These are phyloP conservation scores for Pitangus sulphuratus DNA, from an alignment of 2,797 vertebrate species.

Conservation along the genomic window DNA sequence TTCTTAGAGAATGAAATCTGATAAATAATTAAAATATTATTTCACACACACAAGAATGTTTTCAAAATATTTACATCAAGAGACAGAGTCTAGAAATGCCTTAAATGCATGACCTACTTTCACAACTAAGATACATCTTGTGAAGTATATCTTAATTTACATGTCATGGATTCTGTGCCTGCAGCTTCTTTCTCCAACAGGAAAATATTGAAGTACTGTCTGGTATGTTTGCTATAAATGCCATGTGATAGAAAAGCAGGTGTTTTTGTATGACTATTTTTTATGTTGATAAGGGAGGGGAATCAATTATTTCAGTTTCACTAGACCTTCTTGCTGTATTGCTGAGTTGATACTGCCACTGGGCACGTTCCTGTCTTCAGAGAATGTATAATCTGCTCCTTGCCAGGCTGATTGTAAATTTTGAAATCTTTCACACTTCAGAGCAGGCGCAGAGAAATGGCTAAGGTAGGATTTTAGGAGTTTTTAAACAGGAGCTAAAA, in stretches of 20 bases:
- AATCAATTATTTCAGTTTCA: neutral
- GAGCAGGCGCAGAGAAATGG: neutral
- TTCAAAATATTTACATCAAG: slow-evolving; percentile 32
- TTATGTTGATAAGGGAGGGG: neutral
- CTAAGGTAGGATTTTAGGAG: neutral
- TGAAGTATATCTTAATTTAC: slow-evolving; percentile 41
- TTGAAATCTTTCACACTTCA: neutral
- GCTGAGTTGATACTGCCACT: neutral
- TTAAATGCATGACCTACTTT: slow-evolving; percentile 48
- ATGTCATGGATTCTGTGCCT: neutral
- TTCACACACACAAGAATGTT: neutral
- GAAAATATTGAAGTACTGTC: neutral
- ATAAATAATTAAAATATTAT: slow-evolving; percentile 36
- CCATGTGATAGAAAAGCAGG: neutral
- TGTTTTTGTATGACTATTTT: neutral
- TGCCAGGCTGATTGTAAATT: neutral
- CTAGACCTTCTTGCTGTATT: neutral
- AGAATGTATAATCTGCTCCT: neutral
- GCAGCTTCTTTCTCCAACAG: slow-evolving; percentile 5
- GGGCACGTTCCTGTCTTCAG: neutral
- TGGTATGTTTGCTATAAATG: neutral
- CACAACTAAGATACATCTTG: neutral
- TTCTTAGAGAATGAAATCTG: neutral
- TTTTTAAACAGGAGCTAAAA: neutral
- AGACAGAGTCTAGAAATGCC: slow-evolving; percentile 5